A percentile compares a stretch with the other conserved stretches of the same genome.
Evolutionary conservation across 2,113 vertebrate species (phyloP).

Genomic region (Nyctereutes procyonoides): DNA sequence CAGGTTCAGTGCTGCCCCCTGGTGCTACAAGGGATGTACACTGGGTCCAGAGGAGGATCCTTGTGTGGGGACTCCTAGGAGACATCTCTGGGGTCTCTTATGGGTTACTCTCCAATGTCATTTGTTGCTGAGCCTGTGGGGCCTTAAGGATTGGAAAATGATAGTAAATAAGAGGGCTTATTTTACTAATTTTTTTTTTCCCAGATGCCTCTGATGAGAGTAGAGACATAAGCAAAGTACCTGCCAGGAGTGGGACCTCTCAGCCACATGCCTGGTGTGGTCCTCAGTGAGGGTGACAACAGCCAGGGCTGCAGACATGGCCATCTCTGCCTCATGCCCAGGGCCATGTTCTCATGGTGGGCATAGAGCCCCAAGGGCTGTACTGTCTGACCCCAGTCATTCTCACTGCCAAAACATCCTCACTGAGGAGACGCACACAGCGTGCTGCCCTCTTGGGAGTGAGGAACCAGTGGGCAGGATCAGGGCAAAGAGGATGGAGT

Average conservation of each 20-base stretch:
- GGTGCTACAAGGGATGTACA: neutral
- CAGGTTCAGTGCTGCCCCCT: neutral
- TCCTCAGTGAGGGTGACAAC: neutral
- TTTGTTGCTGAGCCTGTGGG: neutral
- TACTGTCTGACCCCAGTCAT: neutral
- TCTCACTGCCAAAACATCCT: neutral
- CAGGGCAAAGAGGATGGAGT: neutral
- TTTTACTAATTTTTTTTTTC: neutral
- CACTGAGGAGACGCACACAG: neutral
- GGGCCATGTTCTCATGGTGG: accelerated
- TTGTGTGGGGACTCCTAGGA: neutral
- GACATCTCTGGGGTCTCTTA: neutral
- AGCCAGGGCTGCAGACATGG: neutral
- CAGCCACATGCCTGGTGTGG: neutral
- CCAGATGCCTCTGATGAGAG: neutral
- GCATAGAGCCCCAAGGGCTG: neutral
- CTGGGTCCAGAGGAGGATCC: neutral
- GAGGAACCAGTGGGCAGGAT: neutral
- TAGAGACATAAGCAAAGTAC: neutral
- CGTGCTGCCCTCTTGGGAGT: neutral
- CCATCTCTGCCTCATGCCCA: accelerated
- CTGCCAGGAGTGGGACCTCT: neutral
- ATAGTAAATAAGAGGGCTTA: neutral
- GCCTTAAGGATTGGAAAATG: neutral
- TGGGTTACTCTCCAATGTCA: neutral